Percentiles rank a stretch among this genome's conserved stretches.
Conservation (phyloP, 1,140 invertebrate genomes). For the Drosophila parvula region DNA sequence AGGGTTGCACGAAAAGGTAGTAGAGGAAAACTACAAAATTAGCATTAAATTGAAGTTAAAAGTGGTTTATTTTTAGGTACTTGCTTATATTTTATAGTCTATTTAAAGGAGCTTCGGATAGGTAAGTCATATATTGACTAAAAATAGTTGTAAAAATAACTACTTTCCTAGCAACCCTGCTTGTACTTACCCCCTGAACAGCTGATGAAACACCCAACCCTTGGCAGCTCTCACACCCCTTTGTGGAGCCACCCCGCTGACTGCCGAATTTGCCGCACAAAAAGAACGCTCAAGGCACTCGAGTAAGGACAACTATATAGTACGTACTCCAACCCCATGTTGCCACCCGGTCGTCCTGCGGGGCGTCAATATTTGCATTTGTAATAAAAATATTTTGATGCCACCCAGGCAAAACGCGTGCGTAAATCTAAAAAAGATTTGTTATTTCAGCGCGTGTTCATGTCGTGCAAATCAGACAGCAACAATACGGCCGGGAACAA, state of each 20-base stretch:
- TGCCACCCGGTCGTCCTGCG: constrained; percentile 8
- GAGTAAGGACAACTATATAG: constrained; percentile 35
- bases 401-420: constrained; percentile 65
- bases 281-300: constrained; percentile 26
- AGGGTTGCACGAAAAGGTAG: constrained; percentile 60
- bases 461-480: constrained; percentile 59
- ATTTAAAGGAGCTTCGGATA: not conserved
- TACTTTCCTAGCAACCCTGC: constrained; percentile 28
- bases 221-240: not conserved
- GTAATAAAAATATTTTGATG: constrained; percentile 83
- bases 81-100: not conserved
- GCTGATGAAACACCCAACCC: constrained; percentile 9
- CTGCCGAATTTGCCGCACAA: constrained; percentile 41
- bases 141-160: not conserved
- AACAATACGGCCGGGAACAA: constrained; percentile 33
- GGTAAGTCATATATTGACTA: accelerated
- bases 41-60: no score
- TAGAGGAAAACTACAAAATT: not conserved
- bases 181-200: not conserved
- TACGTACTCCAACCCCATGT: constrained; percentile 5
- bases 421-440: constrained; percentile 81
- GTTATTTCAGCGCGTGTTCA: constrained; percentile 67
- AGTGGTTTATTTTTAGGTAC: not conserved
- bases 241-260: not conserved
- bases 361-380: constrained; percentile 81